These are phyloP conservation scores for Bombyx huttoni DNA, from an alignment of 2,888 invertebrate species.

Conservation along the genomic window DNA sequence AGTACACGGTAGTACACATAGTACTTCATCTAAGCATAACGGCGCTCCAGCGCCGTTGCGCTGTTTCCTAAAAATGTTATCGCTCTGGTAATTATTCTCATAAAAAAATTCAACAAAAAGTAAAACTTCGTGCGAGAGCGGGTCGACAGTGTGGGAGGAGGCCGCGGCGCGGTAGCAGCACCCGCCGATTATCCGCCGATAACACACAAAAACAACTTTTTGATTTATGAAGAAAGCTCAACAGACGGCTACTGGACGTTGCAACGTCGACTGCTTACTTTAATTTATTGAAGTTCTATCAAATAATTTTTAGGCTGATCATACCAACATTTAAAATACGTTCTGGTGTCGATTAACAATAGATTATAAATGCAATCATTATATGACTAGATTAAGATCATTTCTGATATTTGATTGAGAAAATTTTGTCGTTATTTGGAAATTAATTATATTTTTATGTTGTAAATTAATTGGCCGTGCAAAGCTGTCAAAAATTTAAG, in stretches of 20 bases:
- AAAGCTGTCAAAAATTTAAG: too few species aligned
- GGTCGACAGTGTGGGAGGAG: slow-evolving; percentile 15
- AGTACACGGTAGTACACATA: too few species aligned
- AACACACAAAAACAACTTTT: slow-evolving; percentile 67
- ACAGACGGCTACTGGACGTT: slow-evolving; percentile 63
- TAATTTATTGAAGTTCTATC: slow-evolving; percentile 28
- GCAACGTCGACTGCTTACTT: slow-evolving; percentile 24
- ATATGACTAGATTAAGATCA: too few species aligned
- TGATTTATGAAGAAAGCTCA: slow-evolving; percentile 68
- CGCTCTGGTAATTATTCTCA: slow-evolving; percentile 36
- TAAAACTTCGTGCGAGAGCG: slow-evolving; percentile 33
- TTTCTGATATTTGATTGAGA: too few species aligned
- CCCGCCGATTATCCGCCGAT: slow-evolving; percentile 65
- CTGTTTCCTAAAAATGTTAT: slow-evolving; percentile 25
- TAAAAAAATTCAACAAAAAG: slow-evolving; percentile 47
- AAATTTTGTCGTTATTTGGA: too few species aligned
- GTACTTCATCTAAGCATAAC: too few species aligned
- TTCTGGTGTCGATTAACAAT: too few species aligned
- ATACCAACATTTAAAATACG: neutral
- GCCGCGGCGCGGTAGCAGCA: slow-evolving; percentile 41
- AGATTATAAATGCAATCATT: too few species aligned
- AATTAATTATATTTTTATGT: too few species aligned
- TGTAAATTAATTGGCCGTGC: too few species aligned
- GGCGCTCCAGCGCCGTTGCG: too few species aligned
- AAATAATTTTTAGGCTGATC: neutral